Evolutionary conservation across 2,888 invertebrate species (phyloP).

Genomic region (Liodrosophila aerea): DNA sequence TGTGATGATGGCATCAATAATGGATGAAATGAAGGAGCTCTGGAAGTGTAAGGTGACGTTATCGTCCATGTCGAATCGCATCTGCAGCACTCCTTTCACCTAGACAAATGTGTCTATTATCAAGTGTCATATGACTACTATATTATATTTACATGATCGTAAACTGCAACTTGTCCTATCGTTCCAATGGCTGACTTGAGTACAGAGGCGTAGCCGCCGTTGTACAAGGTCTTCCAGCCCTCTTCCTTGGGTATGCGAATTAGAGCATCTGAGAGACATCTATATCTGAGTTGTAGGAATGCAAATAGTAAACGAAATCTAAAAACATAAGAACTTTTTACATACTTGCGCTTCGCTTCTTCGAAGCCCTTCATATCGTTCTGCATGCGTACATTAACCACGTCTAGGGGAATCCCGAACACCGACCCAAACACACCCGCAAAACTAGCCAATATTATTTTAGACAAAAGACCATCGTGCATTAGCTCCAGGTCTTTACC

Average conservation of each 20-base stretch:
- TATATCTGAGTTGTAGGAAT: slow-evolving; percentile 39
- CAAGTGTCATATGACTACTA: neutral
- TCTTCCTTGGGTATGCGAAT: slow-evolving; percentile 41
- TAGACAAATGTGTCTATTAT: neutral
- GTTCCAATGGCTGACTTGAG: slow-evolving; percentile 42
- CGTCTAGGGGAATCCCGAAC: slow-evolving; percentile 43
- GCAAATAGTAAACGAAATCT: too few species aligned
- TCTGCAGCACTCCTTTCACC: slow-evolving; percentile 31
- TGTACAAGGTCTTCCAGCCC: slow-evolving; percentile 39
- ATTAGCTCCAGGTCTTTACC: slow-evolving; percentile 20
- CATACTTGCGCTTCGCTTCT: slow-evolving; percentile 35
- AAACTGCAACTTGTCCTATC: slow-evolving; percentile 46
- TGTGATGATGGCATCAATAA: slow-evolving; percentile 34
- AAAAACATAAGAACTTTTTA: too few species aligned
- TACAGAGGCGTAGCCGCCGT: slow-evolving; percentile 32
- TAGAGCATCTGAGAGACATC: slow-evolving; percentile 32
- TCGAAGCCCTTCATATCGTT: slow-evolving; percentile 40
- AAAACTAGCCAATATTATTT: slow-evolving; percentile 33
- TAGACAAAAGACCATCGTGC: slow-evolving; percentile 16
- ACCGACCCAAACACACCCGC: slow-evolving; percentile 35
- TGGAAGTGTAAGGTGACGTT: slow-evolving; percentile 31
- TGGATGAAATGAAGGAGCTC: slow-evolving; percentile 37
- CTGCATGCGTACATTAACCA: slow-evolving; percentile 56
- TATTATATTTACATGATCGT: slow-evolving; percentile 42
- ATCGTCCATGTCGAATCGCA: slow-evolving; percentile 23